Percentiles rank a stretch among this genome's conserved stretches.
These are phyloP conservation scores for Mus spretus DNA, from an alignment of 2,797 vertebrate genomes.

Conservation along the genomic window DNA sequence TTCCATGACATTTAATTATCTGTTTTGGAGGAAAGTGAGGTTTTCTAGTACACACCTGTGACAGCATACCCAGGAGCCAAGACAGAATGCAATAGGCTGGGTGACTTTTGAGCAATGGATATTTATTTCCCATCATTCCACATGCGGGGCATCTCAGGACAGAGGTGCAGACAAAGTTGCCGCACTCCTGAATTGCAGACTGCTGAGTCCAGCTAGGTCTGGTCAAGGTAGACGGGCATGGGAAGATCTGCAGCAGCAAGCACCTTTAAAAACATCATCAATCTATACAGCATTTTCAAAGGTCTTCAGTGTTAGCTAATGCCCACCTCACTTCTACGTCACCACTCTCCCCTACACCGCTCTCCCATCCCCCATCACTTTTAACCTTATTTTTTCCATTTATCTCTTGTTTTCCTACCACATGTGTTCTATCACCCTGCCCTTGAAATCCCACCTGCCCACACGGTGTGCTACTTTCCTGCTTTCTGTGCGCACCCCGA, in stretches of 20 bases:
- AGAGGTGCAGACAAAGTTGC: neutral
- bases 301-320: neutral
- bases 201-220: neutral
- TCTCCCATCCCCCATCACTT: neutral
- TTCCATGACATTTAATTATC: constrained; percentile 20
- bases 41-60: neutral
- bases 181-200: neutral
- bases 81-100: neutral
- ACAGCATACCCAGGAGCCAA: neutral
- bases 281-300: neutral
- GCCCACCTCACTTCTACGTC: fast-evolving
- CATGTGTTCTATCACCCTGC: neutral
- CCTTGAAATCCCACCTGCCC: neutral
- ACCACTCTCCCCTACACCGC: too few species aligned
- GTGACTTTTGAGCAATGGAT: neutral
- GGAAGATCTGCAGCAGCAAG: neutral
- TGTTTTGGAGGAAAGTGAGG: neutral
- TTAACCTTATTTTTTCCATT: neutral
- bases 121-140: neutral
- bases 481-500: neutral
- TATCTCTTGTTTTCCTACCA: neutral
- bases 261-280: neutral
- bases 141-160: neutral
- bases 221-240: too few species aligned
- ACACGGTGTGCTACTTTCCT: too few species aligned